Percentiles rank a stretch among this genome's conserved stretches.
These are phyloP conservation scores for Drosophila fuyamai DNA, from an alignment of 1,140 invertebrate genomes.

Conservation along the genomic window DNA sequence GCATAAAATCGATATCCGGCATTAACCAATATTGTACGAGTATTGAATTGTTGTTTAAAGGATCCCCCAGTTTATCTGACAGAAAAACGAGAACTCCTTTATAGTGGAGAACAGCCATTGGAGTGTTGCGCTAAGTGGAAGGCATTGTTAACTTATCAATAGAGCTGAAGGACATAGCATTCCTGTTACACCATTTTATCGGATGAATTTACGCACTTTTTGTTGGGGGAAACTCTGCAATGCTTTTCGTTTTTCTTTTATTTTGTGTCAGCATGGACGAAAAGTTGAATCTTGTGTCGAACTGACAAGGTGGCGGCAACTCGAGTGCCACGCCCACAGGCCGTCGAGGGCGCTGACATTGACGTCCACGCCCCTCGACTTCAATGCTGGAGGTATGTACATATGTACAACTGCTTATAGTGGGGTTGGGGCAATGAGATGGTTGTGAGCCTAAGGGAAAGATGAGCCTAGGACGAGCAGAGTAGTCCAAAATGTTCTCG, in stretches of 20 bases:
- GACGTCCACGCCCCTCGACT: conserved; percentile 13
- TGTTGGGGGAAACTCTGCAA: conserved; percentile 2
- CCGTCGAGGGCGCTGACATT: conserved; percentile 63
- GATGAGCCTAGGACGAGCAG: conserved; percentile 1
- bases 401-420: conserved; percentile 9
- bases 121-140: conserved; percentile 40
- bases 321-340: conserved; percentile 27
- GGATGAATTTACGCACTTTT: conserved; percentile 65
- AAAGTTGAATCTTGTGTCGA: conserved; percentile 29
- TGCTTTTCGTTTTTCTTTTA: conserved; percentile 8
- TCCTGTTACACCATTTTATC: conserved; percentile 61
- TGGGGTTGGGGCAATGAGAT: conserved; percentile 2
- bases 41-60: no score
- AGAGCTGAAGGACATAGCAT: conserved; percentile 52
- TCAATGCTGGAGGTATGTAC: conserved; percentile 20
- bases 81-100: background rate
- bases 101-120: conserved; percentile 5
- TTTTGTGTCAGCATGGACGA: conserved; percentile 22
- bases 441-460: conserved; percentile 3
- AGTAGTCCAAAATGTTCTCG: conserved; percentile 36
- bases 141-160: conserved; percentile 64
- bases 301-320: background rate
- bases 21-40: no score
- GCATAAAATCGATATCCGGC: no score
- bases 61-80: background rate